phyloP scores from a whole-genome alignment of 2,797 vertebrate genomes.

The Nyctibius grandis region DNA sequence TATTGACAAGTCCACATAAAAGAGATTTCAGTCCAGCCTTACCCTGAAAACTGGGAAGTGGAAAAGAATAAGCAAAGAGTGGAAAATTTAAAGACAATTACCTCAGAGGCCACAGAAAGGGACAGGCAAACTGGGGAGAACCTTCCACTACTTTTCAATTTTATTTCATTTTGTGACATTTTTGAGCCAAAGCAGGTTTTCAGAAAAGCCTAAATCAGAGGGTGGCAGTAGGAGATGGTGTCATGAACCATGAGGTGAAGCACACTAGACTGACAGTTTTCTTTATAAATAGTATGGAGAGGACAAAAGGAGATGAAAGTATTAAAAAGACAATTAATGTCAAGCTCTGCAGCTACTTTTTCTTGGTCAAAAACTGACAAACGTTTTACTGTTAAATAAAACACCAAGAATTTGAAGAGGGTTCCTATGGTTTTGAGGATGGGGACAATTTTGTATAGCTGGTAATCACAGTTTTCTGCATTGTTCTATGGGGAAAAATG shows the following conservation, averaged over 20 bases:
- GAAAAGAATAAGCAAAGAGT: neutral
- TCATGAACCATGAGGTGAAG: neutral
- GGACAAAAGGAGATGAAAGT: neutral
- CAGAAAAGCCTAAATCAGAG: neutral
- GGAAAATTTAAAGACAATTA: neutral
- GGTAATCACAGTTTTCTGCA: accelerated
- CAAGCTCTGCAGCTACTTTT: neutral
- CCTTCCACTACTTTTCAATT: neutral
- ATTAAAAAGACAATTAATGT: neutral
- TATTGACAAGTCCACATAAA: neutral
- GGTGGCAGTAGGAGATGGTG: neutral
- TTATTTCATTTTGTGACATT: neutral
- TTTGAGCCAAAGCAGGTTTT: neutral
- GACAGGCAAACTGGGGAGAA: neutral
- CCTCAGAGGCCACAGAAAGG: neutral
- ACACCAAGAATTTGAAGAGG: neutral
- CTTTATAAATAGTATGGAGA: neutral
- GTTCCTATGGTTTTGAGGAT: neutral
- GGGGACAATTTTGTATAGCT: neutral
- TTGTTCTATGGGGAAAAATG: neutral
- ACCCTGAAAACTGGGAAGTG: neutral
- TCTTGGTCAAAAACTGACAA: neutral
- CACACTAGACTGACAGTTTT: neutral
- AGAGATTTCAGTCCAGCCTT: neutral
- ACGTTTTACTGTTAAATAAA: neutral